These are phyloP conservation scores for Neomonachus schauinslandi DNA, from an alignment of 2,113 vertebrate genomes.

Conservation along the genomic window DNA sequence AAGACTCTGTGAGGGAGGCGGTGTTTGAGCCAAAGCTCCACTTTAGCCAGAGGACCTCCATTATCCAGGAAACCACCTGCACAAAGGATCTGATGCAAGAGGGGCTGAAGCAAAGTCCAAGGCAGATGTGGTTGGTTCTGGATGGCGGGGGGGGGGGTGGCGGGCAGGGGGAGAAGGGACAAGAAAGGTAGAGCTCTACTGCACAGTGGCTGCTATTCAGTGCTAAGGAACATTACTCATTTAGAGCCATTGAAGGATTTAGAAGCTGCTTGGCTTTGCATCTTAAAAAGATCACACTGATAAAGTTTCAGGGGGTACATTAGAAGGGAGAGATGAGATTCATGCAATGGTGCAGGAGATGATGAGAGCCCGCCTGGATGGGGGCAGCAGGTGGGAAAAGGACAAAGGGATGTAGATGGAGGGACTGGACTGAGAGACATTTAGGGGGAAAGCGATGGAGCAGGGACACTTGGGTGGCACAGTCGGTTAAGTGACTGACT, in stretches of 20 bases:
- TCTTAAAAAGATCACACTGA: neutral
- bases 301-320: neutral
- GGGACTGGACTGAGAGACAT: neutral
- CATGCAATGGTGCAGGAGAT: neutral
- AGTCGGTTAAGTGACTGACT: neutral
- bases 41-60: neutral
- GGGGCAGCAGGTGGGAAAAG: neutral
- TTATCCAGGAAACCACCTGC: neutral
- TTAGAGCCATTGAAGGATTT: neutral
- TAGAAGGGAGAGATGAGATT: neutral
- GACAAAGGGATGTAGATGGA: neutral
- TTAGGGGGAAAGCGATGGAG: neutral
- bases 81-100: neutral
- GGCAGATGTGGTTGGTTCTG: neutral
- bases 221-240: neutral
- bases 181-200: neutral
- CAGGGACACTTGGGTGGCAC: neutral
- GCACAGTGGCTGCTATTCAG: neutral
- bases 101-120: neutral
- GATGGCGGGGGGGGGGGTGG: neutral
- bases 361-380: neutral
- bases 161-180: fast-evolving
- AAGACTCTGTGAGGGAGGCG: neutral
- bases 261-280: neutral
- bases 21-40: neutral